Evolutionary conservation across 2,113 vertebrate species (phyloP).

Genomic region (Lycaon pictus): DNA sequence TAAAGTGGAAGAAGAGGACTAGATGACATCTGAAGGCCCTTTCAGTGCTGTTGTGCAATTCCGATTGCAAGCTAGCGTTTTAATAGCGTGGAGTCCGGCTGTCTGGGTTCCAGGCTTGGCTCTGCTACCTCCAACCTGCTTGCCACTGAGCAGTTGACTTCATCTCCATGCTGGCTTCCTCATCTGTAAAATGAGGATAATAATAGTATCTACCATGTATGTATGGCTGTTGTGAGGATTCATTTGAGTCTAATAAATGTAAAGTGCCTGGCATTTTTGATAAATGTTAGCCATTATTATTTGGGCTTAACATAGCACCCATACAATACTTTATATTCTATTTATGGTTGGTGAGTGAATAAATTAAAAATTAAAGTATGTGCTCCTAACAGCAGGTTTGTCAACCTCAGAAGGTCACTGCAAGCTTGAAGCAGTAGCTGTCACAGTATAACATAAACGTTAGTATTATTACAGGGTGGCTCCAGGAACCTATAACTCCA

Average conservation of each 20-base stretch:
- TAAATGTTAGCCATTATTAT: neutral
- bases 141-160: neutral
- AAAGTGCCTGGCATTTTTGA: constrained; percentile 16
- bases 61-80: neutral
- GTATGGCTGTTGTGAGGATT: neutral
- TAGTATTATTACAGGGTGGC: neutral
- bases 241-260: neutral
- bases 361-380: neutral
- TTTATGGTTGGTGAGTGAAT: neutral
- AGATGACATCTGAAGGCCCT: neutral
- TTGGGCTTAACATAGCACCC: neutral
- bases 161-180: neutral
- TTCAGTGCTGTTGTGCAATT: neutral
- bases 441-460: neutral
- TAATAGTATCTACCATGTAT: neutral
- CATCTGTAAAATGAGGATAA: neutral
- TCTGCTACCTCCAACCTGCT: neutral
- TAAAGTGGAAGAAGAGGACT: neutral
- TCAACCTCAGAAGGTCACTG: neutral
- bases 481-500: neutral
- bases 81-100: neutral
- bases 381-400: neutral
- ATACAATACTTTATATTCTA: neutral
- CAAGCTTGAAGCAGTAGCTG: neutral
- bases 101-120: neutral